A percentile compares a stretch with the other conserved stretches of the same genome.
Conservation (phyloP, 2,113 vertebrate species). For the Perca flavescens region DNA sequence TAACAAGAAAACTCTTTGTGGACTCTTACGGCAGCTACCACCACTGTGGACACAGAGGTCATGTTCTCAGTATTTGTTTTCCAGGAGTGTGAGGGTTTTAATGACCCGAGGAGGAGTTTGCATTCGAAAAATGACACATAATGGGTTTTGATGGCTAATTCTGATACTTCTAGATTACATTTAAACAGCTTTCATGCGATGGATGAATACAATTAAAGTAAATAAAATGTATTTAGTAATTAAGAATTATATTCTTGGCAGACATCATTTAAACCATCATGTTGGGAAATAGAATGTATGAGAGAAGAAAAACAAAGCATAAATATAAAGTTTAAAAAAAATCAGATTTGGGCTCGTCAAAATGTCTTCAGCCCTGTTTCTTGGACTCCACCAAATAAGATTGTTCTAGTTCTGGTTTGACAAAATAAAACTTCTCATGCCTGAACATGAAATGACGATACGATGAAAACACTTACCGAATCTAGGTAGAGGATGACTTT, state of each 20-base stretch:
- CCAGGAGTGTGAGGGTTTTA: too few species aligned
- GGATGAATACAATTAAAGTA: too few species aligned
- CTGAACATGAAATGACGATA: not conserved
- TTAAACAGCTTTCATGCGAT: not conserved
- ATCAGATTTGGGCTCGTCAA: not conserved
- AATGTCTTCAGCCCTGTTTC: not conserved
- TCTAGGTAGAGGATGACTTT: slow-evolving; percentile 89
- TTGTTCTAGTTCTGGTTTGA: not conserved
- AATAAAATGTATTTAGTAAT: not conserved
- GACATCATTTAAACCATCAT: not conserved
- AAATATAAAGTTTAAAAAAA: too few species aligned
- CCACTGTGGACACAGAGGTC: not conserved
- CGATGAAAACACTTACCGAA: slow-evolving; percentile 84
- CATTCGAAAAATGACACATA: not conserved
- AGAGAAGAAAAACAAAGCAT: not conserved
- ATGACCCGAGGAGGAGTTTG: too few species aligned
- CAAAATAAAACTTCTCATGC: not conserved
- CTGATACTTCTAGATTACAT: not conserved
- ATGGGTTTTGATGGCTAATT: not conserved
- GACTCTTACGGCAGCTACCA: not conserved
- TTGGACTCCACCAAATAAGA: not conserved
- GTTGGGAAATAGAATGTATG: not conserved
- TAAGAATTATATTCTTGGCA: not conserved
- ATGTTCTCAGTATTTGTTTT: not conserved
- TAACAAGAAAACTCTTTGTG: not conserved